A percentile compares a stretch with the other conserved stretches of the same genome.
Conservation (phyloP, 2,888 invertebrate species). For the Periphyllus acericola region DNA sequence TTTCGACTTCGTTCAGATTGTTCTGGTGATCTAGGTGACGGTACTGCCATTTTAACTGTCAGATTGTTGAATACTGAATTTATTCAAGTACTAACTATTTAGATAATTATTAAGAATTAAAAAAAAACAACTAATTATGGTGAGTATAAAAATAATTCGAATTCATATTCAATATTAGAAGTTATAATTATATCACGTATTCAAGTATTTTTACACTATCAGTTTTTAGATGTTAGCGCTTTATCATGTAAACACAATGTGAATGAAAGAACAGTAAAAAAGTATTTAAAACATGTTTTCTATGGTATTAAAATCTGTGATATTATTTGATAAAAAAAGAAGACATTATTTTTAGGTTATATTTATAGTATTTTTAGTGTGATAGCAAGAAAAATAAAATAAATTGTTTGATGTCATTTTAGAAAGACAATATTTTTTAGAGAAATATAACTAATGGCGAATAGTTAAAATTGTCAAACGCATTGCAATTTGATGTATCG, state of each 20-base stretch:
- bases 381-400: conserved; percentile 5
- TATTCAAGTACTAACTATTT: background rate
- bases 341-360: conserved; percentile 46
- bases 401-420: background rate
- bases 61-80: background rate
- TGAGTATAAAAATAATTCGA: too few relatives aligned
- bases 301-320: background rate
- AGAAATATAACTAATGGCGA: background rate
- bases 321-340: conserved; percentile 19
- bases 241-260: background rate
- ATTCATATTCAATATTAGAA: too few relatives aligned
- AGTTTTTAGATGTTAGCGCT: background rate
- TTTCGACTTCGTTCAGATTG: conserved; percentile 80
- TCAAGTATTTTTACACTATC: too few relatives aligned
- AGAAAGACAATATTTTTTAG: background rate
- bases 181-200: too few relatives aligned
- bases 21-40: conserved; percentile 78
- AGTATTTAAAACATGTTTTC: too few relatives aligned
- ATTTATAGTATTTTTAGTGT: conserved; percentile 2
- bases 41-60: conserved; percentile 72
- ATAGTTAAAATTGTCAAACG: background rate
- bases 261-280: background rate
- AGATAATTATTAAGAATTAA: background rate
- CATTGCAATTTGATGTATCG: background rate
- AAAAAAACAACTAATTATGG: too few relatives aligned